Base-by-base conservation (phyloP, 2,888 invertebrate genomes). In the Anaspis maculata region DNA sequence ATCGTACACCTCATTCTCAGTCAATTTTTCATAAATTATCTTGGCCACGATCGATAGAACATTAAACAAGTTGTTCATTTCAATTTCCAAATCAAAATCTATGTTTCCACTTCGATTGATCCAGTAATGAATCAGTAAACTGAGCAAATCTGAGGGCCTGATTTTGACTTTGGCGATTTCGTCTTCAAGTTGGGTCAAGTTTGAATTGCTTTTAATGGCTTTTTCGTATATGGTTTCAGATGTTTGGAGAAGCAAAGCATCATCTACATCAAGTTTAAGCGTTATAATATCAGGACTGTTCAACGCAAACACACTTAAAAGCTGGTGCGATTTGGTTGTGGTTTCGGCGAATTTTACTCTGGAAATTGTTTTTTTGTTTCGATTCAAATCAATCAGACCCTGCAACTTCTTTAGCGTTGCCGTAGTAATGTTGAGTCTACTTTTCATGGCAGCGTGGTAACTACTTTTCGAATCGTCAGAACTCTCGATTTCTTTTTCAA, bases 101-200 rank as follows among this genome's bases (percentile, higher is more conserved):
- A 52, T 54, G 22, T 51, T 52, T 13, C 80, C 65, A 0, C 74
- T 67, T 58, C 77, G 73, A 45, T 79, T 75, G 46, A 84, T 72
- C 76, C 87, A 77, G 54, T 79, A 84, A 48, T 72, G 67, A 30
- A 88, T 70, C n/a, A 82, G 63, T 36, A 86, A 67, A 46, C 76
- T 75, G 44, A 89, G 72, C 15, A 90, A 67, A 54, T 81, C 79
- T 49, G 74, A 73, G 22, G 80, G 71, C 44, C 71, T 54, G 58
- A 80, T 67, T 59, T 68, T 51, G 62, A 13, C 3, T 29, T 28
- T 30, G 26, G 10, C 11, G 7, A 34, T 10, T 7, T 30, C 24
- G n/a, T 31, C 27, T 13, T 13, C 22, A 22, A 35, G 26, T 4
- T 13, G 21, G 2, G 24, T 25, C 12, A 34, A 14, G 2, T 15